Conservation (phyloP, 2,888 invertebrate species). For the Ommatoiulus sabulosus region DNA sequence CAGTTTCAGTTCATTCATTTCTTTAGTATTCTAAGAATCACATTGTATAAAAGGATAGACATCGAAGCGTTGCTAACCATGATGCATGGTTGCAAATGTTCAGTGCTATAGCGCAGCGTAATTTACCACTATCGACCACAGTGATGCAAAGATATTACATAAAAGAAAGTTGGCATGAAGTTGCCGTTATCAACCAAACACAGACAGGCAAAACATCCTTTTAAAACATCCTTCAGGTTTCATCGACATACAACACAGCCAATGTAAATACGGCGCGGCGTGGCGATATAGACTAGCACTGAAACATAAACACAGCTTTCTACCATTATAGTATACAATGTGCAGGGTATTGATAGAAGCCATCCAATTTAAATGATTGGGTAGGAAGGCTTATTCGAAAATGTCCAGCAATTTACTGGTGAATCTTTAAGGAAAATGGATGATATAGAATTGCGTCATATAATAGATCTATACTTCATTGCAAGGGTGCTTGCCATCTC, state of each 20-base stretch:
- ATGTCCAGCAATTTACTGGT: not conserved
- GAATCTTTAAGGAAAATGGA: not conserved
- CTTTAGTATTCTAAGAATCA: not conserved
- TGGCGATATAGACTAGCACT: not conserved
- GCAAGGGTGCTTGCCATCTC: not conserved
- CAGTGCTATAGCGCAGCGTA: not conserved
- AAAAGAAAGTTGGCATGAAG: constrained; percentile 26
- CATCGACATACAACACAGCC: not conserved
- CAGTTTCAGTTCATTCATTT: no score
- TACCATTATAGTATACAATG: not conserved
- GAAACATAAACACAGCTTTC: constrained; percentile 11
- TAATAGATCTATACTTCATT: not conserved
- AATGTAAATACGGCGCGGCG: not conserved
- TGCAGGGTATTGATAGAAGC: constrained; percentile 23
- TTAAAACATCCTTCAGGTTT: constrained; percentile 12
- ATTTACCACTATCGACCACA: not conserved
- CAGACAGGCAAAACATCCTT: constrained; percentile 38
- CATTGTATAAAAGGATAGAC: not conserved
- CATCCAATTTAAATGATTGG: constrained; percentile 5
- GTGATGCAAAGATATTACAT: not conserved
- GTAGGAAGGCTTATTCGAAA: constrained; percentile 1
- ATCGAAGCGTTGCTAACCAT: not conserved
- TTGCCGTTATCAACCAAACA: constrained; percentile 38
- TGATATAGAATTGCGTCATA: not conserved
- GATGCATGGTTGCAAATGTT: not conserved